Percentiles rank a stretch among this genome's conserved stretches.
phyloP scores from a whole-genome alignment of 2,797 vertebrate species.

The Cercopithecus petaurista region DNA sequence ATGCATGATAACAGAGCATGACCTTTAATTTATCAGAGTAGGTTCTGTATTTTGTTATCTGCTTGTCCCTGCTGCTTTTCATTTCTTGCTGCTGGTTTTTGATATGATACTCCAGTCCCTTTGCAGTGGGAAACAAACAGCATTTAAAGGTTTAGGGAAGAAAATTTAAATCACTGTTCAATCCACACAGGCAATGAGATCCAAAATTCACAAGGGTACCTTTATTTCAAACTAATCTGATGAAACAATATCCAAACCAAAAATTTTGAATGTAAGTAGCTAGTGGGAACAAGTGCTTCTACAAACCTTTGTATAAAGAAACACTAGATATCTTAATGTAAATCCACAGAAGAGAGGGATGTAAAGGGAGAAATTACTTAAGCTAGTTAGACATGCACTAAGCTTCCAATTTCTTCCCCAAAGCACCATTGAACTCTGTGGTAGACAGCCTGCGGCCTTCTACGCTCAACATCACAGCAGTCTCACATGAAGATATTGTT shows the following conservation, averaged over 20 bases:
- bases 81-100: slow-evolving; percentile 74
- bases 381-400: not conserved
- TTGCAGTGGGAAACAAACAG: not conserved
- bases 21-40: slow-evolving; percentile 81
- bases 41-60: slow-evolving; percentile 78
- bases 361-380: not conserved
- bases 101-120: slow-evolving; percentile 43
- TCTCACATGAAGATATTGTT: not conserved
- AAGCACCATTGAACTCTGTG: not conserved
- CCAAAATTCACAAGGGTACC: slow-evolving; percentile 37
- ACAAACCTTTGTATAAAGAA: not conserved
- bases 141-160: not conserved
- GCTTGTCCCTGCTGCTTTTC: slow-evolving; percentile 73
- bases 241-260: slow-evolving; percentile 56
- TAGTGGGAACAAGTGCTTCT: not conserved
- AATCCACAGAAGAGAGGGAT: not conserved
- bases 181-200: not conserved
- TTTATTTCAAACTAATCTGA: slow-evolving; percentile 74
- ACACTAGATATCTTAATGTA: not conserved
- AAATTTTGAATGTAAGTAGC: slow-evolving; percentile 1
- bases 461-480: not conserved
- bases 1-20: slow-evolving; percentile 66
- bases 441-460: not conserved
- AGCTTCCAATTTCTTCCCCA: slow-evolving; percentile 9
- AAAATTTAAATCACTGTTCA: not conserved